These are phyloP conservation scores for Zapornia atra DNA, from an alignment of 2,113 vertebrate genomes.

Conservation along the genomic window DNA sequence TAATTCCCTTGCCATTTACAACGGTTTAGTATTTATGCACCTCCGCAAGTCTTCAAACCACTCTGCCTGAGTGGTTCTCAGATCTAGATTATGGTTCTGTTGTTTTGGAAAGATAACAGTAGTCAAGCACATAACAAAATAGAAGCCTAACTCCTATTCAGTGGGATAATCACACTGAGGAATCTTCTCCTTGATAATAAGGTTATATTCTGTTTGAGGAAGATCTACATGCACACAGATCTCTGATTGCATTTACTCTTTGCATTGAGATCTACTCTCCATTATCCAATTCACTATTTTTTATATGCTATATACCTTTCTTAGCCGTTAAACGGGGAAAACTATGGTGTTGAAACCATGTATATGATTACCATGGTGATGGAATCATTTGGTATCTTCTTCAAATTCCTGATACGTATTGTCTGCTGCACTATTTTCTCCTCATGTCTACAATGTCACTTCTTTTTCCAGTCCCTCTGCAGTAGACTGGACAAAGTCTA, in stretches of 20 bases:
- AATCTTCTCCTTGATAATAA: not conserved
- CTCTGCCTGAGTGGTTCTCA: not conserved
- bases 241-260: not conserved
- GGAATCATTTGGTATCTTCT: not conserved
- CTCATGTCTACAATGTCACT: not conserved
- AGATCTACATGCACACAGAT: accelerated
- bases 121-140: not conserved
- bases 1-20: not conserved
- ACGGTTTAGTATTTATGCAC: not conserved
- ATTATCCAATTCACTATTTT: not conserved
- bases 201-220: not conserved
- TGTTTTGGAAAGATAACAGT: not conserved
- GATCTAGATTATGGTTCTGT: not conserved
- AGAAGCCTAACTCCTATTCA: not conserved
- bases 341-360: not conserved
- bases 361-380: not conserved
- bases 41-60: not conserved
- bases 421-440: not conserved
- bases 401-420: not conserved
- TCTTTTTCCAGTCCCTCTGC: not conserved
- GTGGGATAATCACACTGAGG: not conserved
- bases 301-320: not conserved
- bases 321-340: not conserved
- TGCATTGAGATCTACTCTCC: not conserved
- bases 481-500: not conserved